Base-by-base conservation (phyloP, 2,888 invertebrate species). In the Eretmocerus hayati region DNA sequence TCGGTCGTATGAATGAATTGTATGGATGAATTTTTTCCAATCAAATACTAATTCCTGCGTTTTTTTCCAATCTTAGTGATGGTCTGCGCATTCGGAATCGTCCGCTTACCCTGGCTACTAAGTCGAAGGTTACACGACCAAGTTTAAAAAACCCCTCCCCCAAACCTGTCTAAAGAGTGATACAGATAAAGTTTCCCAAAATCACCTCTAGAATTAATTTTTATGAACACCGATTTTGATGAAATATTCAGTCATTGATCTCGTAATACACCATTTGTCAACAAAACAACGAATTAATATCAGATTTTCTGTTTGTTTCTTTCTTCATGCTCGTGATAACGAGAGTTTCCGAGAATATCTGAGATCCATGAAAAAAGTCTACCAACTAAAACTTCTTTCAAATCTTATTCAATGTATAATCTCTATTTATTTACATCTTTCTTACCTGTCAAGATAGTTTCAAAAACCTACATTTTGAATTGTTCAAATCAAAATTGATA, bases 51-150 rank as follows among this genome's bases (percentile, higher is more conserved):
- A 70, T 70, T 65, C 66, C 61, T 63, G 62, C 63, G 62, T 70
- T 70, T 69, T 65, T 70, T 69, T 70, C 65, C 69, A 68, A 66
- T 69, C 69, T 65, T 70, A 70, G 69, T 66, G 67, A 64, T 60
- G 67, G 66, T 66, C 69, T 64, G 59, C 66, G 61, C 67, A 62
- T 64, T 64, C 60, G 69, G 69, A 66, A 67, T 68, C 68, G 65
- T 65, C 69, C 61, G 62, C 64, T 67, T 66, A 64, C 63, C 66
- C 60, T 64, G 69, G 69, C 66, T 65, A 59, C 67, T 66, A 62
- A 67, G 64, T 67, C 63, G 63, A 67, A 70, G 69, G 69, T 70
- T 68, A 64, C 62, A 59, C 62, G 60, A 62, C 60, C 59, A 61
- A 62, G 58, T 64, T 62, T 58, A 62, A 56, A 58, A 56, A 53